Percentiles rank a stretch among this genome's conserved stretches.
phyloP scores from a whole-genome alignment of 2,888 invertebrate genomes.

The Melolontha melolontha region DNA sequence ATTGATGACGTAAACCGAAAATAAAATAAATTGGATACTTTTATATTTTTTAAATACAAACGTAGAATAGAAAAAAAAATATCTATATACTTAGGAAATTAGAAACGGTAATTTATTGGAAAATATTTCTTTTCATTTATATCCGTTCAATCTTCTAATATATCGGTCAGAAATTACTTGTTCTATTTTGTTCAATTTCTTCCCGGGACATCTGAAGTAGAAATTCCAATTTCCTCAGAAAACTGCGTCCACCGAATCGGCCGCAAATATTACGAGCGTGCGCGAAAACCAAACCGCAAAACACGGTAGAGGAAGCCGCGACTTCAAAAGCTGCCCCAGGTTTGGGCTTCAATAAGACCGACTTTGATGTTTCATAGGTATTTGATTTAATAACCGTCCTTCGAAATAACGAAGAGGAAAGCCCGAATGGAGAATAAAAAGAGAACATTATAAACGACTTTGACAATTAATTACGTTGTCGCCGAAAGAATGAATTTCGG shows the following conservation, averaged over 20 bases:
- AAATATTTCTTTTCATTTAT: slow-evolving; percentile 1
- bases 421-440: background rate
- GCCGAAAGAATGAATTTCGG: slow-evolving; percentile 20
- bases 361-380: slow-evolving; percentile 50
- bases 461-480: slow-evolving; percentile 49
- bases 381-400: slow-evolving; percentile 51
- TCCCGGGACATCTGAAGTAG: slow-evolving; percentile 12
- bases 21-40: too few relatives aligned
- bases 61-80: too few relatives aligned
- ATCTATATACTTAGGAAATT: background rate
- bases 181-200: slow-evolving; percentile 11
- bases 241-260: slow-evolving; percentile 1
- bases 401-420: slow-evolving; percentile 45
- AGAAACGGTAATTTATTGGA: background rate
- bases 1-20: too few relatives aligned
- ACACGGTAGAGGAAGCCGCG: slow-evolving; percentile 16
- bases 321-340: slow-evolving; percentile 25
- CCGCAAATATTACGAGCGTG: slow-evolving; percentile 14
- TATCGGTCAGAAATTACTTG: slow-evolving; percentile 24
- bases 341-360: slow-evolving; percentile 47
- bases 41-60: too few relatives aligned
- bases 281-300: slow-evolving; percentile 35
- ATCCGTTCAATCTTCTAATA: slow-evolving; percentile 17
- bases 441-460: slow-evolving; percentile 45
- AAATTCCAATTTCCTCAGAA: slow-evolving; percentile 23